Conservation (phyloP, 2,888 invertebrate species). For the Xylota sylvarum region DNA sequence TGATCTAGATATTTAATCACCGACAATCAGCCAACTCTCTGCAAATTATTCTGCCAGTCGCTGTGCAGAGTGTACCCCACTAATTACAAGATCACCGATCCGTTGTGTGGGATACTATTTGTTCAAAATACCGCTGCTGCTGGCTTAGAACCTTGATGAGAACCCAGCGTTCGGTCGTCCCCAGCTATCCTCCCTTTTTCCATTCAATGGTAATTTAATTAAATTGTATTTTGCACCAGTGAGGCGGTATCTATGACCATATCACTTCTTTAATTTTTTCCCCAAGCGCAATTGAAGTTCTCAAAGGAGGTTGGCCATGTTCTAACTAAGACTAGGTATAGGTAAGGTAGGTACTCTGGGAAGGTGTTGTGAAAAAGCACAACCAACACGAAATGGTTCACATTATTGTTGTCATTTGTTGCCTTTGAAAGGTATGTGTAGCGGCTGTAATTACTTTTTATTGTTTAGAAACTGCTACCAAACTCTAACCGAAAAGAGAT, state of each 20-base stretch:
- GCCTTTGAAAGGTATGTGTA: constrained; percentile 16
- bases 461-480: constrained; percentile 41
- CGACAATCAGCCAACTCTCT: constrained; percentile 29
- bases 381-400: constrained; percentile 35
- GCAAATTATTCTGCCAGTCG: constrained; percentile 10
- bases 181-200: not conserved
- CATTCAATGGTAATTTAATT: constrained; percentile 38
- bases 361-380: constrained; percentile 24
- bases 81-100: constrained; percentile 49
- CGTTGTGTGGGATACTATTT: constrained; percentile 25
- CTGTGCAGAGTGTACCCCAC: constrained; percentile 1
- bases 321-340: not conserved
- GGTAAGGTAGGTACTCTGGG: too few species aligned
- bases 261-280: constrained; percentile 33
- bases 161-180: not conserved
- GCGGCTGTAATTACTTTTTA: constrained; percentile 55
- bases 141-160: constrained; percentile 10
- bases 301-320: not conserved
- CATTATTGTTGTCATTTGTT: constrained; percentile 62
- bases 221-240: constrained; percentile 39
- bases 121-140: constrained; percentile 6
- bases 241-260: constrained; percentile 34
- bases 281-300: not conserved
- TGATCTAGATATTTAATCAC: constrained; percentile 52
- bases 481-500: constrained; percentile 8